These are phyloP conservation scores for Meda fulgida DNA, from an alignment of 2,797 vertebrate species.

Conservation along the genomic window DNA sequence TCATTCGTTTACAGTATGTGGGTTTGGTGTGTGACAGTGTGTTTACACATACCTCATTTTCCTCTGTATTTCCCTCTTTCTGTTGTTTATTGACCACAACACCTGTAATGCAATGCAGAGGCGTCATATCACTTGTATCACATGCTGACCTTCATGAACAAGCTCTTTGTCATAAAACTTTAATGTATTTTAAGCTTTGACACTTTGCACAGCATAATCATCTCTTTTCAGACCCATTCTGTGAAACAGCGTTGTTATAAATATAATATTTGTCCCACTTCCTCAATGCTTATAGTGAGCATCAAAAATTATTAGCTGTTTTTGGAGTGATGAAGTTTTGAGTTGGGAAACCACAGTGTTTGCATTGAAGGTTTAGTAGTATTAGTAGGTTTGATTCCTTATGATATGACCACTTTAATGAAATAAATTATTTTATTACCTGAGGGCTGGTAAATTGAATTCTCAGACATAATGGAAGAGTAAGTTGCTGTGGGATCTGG, in stretches of 20 bases:
- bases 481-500: neutral
- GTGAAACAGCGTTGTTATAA: neutral
- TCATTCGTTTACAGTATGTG: neutral
- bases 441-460: neutral
- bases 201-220: neutral
- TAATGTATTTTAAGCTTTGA: neutral
- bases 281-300: neutral
- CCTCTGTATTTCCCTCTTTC: neutral
- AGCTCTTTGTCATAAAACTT: neutral
- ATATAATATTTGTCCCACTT: neutral
- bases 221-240: neutral
- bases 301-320: neutral
- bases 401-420: neutral
- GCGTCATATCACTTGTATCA: neutral
- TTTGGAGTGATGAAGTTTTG: neutral
- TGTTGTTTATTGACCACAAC: neutral
- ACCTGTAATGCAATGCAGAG: neutral
- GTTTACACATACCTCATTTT: neutral
- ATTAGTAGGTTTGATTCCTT: neutral
- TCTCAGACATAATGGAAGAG: neutral
- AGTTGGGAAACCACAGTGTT: neutral
- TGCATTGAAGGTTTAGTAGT: neutral
- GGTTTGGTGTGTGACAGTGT: neutral
- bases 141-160: neutral
- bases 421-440: too few relatives aligned